These are phyloP conservation scores for Marmota monax DNA, from an alignment of 2,113 vertebrate genomes.

Conservation along the genomic window DNA sequence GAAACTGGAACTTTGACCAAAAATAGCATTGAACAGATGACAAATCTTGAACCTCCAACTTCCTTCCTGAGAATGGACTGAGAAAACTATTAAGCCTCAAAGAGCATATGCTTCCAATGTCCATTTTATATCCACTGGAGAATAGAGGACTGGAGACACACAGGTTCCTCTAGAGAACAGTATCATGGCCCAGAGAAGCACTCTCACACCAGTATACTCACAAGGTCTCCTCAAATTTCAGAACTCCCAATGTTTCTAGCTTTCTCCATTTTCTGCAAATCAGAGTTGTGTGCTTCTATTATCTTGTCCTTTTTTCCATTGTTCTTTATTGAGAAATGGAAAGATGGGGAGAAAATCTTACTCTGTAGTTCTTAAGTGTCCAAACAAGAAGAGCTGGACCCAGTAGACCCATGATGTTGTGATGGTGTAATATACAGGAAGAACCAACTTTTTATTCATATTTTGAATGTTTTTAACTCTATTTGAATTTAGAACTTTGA, in stretches of 20 bases:
- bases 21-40: not conserved
- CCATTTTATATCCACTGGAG: not conserved
- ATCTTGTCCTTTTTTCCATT: not conserved
- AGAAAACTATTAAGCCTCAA: not conserved
- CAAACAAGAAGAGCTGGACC: not conserved
- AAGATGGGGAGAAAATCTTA: not conserved
- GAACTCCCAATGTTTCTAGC: not conserved
- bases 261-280: not conserved
- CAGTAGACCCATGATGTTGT: no score
- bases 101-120: not conserved
- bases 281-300: not conserved
- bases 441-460: not conserved
- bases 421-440: not conserved
- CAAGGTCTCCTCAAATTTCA: not conserved
- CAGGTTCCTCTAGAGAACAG: not conserved
- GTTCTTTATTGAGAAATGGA: not conserved
- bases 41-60: not conserved
- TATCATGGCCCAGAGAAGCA: not conserved
- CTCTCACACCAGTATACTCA: not conserved
- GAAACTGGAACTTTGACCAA: not conserved
- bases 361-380: not conserved
- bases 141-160: not conserved
- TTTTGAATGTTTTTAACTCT: constrained; percentile 13
- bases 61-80: not conserved
- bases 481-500: not conserved